Conservation (phyloP, 2,113 vertebrate genomes). For the Xenus cinereus region DNA sequence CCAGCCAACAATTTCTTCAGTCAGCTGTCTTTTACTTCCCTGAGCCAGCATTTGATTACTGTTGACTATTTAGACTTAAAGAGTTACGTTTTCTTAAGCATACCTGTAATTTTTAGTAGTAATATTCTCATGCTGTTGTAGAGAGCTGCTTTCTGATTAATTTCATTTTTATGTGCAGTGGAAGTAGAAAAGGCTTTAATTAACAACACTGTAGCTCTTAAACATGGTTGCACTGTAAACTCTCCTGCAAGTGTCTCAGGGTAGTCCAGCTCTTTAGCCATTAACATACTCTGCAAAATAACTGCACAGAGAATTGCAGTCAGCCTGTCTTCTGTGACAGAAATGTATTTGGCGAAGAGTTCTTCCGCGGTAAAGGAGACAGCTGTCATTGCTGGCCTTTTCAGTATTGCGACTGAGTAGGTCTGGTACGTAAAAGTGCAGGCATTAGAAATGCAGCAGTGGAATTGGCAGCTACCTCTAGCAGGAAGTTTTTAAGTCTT, state of each 20-base stretch:
- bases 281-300: neutral
- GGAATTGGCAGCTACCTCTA: constrained; percentile 29
- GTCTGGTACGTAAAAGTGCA: neutral
- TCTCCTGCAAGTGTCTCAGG: neutral
- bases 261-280: neutral
- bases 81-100: neutral
- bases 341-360: constrained; percentile 8
- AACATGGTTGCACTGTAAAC: neutral
- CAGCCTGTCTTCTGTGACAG: neutral
- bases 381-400: constrained; percentile 56
- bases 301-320: neutral
- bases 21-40: neutral
- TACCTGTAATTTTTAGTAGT: neutral
- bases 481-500: constrained; percentile 29
- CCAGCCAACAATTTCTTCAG: neutral
- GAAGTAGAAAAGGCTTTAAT: neutral
- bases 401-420: neutral
- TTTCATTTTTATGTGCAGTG: neutral
- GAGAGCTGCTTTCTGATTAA: neutral
- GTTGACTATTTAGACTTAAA: neutral
- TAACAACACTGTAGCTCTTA: neutral
- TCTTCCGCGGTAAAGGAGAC: constrained; percentile 15
- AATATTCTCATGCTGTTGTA: neutral
- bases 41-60: neutral
- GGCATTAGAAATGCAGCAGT: neutral